Evolutionary conservation across 92 coral and sea anemone species (phyloP), one percentile per base, ranked within the genome.

Genomic region (Phymanthus crucifer): DNA sequence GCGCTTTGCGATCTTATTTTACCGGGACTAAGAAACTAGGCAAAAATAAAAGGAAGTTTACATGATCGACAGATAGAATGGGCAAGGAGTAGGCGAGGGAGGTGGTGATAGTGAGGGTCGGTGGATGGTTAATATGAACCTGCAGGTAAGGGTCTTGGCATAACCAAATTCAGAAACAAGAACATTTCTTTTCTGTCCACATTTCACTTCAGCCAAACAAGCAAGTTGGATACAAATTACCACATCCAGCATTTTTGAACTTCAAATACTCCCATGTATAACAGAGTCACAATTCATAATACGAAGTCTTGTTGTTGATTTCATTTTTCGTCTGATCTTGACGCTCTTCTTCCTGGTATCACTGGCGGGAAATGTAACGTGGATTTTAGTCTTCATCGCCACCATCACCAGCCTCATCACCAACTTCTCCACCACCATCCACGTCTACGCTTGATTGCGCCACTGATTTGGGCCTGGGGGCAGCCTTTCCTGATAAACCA

Each of bases 371-470:
- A 11, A 54, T 21, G 64, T 29, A 37, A 66, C 6, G 6, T 47
- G 13, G 16, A 2, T 61, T 47, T 38, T 64, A 79, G 6, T 87
- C 83, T 31, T 67, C 83, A 14, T 84, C 91, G 66, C 37, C 91
- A 34, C 57, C 94, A 46, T 74, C 87, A 48, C 68, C 93, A n/a
- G 77, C 87, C 16, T 84, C 91, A 72, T 80, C 85, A 29, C 85
- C 87, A 89, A 70, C 86, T 71, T 54, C 97, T 71, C 79, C 97
- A 72, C 77, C 97, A 71, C 82, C 97, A 86, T 81, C 89, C 71
- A 78, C 88, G 77, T 32, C 80, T 4, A 37, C 80, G 52, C 69
- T 83, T 18, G 80, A 45, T 72, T 82, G 84, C 66, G 84, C 56
- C 12, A 72, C 78, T 13, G 91, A 87, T 87, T 80, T 89, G 70